Evolutionary conservation across 1,140 invertebrate species (phyloP).

Genomic region (Diabrotica undecimpunctata): DNA sequence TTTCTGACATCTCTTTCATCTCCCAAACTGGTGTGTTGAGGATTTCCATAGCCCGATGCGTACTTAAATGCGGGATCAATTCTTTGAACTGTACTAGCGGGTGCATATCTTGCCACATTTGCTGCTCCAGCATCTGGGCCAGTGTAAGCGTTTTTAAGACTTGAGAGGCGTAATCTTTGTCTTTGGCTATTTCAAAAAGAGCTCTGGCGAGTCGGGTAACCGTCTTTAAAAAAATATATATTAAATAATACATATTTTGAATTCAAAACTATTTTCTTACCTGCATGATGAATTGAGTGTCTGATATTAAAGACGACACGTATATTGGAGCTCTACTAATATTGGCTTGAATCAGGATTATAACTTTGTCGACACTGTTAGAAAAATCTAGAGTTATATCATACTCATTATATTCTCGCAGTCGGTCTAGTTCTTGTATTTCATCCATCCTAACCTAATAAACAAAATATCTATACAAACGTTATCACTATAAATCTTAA

Average conservation of each 20-base stretch:
- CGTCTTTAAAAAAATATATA: conserved; percentile 61
- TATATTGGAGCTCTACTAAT: conserved; percentile 76
- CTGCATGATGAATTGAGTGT: conserved; percentile 89
- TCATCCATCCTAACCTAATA: conserved; percentile 63
- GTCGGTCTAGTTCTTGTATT: conserved; percentile 90
- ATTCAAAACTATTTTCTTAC: conserved; percentile 49
- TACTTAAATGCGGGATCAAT: conserved; percentile 50
- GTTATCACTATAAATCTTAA: not conserved
- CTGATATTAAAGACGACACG: conserved; percentile 87
- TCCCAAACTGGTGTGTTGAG: conserved; percentile 67
- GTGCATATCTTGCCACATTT: conserved; percentile 84
- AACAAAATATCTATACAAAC: conserved; percentile 1
- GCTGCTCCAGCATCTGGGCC: conserved; percentile 86
- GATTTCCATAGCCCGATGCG: conserved; percentile 56
- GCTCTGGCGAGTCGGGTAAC: conserved; percentile 85
- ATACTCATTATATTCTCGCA: conserved; percentile 57
- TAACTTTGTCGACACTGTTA: conserved; percentile 70
- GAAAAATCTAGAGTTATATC: conserved; percentile 35
- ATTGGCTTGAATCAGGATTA: conserved; percentile 92
- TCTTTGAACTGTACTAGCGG: conserved; percentile 83
- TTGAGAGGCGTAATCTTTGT: conserved; percentile 86
- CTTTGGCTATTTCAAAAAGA: conserved; percentile 89
- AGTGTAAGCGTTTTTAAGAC: conserved; percentile 76
- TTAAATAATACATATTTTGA: not conserved
- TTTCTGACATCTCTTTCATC: conserved; percentile 79